These are phyloP conservation scores for Amia ocellicauda DNA, from an alignment of 2,113 vertebrate species.

Conservation along the genomic window DNA sequence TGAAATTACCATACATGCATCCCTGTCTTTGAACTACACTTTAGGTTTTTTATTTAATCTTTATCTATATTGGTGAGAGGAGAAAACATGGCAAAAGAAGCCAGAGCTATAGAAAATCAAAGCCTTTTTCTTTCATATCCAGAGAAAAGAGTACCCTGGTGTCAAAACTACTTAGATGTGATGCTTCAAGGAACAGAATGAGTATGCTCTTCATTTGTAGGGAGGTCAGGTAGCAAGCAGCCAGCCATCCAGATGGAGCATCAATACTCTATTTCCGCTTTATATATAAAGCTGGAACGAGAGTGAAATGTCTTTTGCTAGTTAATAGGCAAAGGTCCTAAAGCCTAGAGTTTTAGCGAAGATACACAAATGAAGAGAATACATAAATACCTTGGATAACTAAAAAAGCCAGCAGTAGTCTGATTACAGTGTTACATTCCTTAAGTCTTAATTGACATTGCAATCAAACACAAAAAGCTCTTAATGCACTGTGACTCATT, in stretches of 20 bases:
- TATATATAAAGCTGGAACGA: conserved; percentile 59
- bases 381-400: conserved; percentile 53
- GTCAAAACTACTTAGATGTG: conserved; percentile 62
- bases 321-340: conserved; percentile 62
- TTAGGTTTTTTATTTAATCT: conserved; percentile 19
- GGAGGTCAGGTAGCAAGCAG: conserved; percentile 66
- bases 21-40: conserved; percentile 7
- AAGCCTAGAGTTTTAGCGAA: conserved; percentile 53
- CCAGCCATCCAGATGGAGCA: conserved; percentile 55
- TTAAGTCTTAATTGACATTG: no score
- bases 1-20: conserved; percentile 4
- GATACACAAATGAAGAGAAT: conserved; percentile 31
- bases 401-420: conserved; percentile 53
- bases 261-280: conserved; percentile 57
- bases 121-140: conserved; percentile 35
- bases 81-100: conserved; percentile 21
- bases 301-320: conserved; percentile 66
- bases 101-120: conserved; percentile 30
- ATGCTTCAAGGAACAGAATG: conserved; percentile 48
- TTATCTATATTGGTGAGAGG: conserved; percentile 17
- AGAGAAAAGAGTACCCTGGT: conserved; percentile 52
- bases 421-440: no score
- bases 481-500: no score
- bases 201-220: conserved; percentile 66
- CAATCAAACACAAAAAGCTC: no score